Conservation (phyloP, 1,140 invertebrate genomes). For the Bombus pascuorum region DNA sequence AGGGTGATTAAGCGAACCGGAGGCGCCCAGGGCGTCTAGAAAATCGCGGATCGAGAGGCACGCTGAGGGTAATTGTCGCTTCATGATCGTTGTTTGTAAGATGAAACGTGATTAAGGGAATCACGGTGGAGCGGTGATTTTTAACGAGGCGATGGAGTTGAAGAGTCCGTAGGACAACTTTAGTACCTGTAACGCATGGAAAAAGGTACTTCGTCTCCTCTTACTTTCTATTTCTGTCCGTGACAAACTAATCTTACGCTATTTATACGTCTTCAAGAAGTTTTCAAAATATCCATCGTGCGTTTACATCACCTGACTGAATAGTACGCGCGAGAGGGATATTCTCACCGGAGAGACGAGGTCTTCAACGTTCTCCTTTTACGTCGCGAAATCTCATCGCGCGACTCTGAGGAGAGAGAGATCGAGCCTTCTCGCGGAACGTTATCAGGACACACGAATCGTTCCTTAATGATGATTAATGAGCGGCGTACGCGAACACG, state of each 20-base stretch:
- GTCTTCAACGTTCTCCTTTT: constrained; percentile 43
- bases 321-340: not conserved
- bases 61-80: constrained; percentile 1
- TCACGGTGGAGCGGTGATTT: not conserved
- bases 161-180: not conserved
- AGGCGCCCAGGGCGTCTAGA: constrained; percentile 35
- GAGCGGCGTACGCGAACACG: constrained; percentile 1
- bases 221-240: not conserved
- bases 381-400: constrained; percentile 48
- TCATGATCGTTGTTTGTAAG: constrained; percentile 20
- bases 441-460: constrained; percentile 56
- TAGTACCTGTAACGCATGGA: not conserved
- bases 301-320: not conserved
- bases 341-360: not conserved
- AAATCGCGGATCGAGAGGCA: constrained; percentile 19
- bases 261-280: not conserved
- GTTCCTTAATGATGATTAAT: constrained; percentile 69
- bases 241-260: not conserved
- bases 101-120: constrained; percentile 15
- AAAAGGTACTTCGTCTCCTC: not conserved
- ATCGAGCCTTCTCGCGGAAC: constrained; percentile 2
- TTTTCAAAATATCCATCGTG: not conserved
- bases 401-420: not conserved
- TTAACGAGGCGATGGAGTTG: not conserved
- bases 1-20: constrained; percentile 38